These are phyloP conservation scores for Menidia menidia DNA, from an alignment of 2,797 vertebrate genomes.

Conservation along the genomic window DNA sequence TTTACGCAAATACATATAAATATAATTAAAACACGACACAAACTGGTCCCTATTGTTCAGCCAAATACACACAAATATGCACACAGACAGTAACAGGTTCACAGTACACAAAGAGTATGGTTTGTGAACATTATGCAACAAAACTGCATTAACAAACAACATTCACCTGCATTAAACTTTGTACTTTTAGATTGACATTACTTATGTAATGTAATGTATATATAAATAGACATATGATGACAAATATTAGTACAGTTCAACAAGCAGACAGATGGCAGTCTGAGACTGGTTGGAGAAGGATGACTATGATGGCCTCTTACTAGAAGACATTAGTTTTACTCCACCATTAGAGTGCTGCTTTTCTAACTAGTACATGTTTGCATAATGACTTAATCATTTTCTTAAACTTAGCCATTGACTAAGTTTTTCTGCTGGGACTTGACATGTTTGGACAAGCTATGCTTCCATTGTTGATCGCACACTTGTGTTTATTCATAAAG, in stretches of 20 bases:
- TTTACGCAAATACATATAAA: background rate
- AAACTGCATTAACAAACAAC: constrained; percentile 6
- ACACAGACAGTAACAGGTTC: background rate
- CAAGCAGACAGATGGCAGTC: background rate
- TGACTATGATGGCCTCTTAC: background rate
- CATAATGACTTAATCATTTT: too few species aligned
- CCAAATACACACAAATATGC: background rate
- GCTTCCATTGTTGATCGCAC: background rate
- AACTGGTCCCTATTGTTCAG: background rate
- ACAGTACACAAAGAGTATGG: constrained; percentile 4
- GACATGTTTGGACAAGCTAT: background rate
- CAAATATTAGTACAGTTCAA: too few species aligned
- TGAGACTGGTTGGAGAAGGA: background rate
- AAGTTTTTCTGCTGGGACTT: too few species aligned
- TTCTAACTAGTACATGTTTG: background rate
- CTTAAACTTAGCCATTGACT: too few species aligned
- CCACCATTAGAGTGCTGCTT: background rate
- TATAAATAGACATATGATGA: too few species aligned
- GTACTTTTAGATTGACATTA: background rate
- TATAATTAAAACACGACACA: background rate
- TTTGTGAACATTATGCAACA: constrained; percentile 33
- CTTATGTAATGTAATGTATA: background rate
- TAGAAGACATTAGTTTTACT: background rate
- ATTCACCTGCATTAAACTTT: constrained; percentile 8
- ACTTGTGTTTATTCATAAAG: background rate